Conservation (phyloP, 2,113 vertebrate species). For the Megaptera novaeangliae region DNA sequence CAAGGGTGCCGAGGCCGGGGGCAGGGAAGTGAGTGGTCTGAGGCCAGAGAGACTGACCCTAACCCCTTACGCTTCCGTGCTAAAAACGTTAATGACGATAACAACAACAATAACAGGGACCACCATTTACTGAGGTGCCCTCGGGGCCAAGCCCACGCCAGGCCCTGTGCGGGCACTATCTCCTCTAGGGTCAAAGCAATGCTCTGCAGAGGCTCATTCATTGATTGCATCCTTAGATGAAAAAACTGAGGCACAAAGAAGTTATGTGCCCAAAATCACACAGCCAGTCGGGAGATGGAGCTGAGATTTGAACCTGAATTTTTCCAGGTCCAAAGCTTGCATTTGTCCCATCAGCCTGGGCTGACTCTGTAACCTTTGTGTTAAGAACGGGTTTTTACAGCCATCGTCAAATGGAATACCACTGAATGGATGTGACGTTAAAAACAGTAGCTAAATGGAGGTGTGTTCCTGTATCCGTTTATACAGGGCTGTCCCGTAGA, state of each 20-base stretch:
- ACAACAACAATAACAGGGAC: fast-evolving
- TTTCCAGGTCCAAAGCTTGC: background rate
- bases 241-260: background rate
- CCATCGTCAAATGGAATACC: background rate
- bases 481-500: fast-evolving
- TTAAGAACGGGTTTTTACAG: background rate
- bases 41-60: background rate
- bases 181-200: background rate
- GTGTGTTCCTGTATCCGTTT: background rate
- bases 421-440: background rate
- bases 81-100: background rate
- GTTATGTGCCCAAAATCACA: background rate
- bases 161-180: fast-evolving
- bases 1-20: background rate
- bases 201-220: fast-evolving
- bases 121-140: fast-evolving
- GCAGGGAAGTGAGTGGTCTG: background rate
- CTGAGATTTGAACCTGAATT: background rate
- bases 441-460: background rate
- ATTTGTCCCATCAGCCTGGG: background rate
- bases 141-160: fast-evolving
- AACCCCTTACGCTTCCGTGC: too few relatives aligned
- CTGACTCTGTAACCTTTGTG: background rate
- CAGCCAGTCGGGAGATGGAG: background rate
- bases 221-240: background rate